Percentiles rank a stretch among this genome's conserved stretches.
These are phyloP conservation scores for Todiramphus saurophagus DNA, from an alignment of 2,113 vertebrate genomes.

Conservation along the genomic window DNA sequence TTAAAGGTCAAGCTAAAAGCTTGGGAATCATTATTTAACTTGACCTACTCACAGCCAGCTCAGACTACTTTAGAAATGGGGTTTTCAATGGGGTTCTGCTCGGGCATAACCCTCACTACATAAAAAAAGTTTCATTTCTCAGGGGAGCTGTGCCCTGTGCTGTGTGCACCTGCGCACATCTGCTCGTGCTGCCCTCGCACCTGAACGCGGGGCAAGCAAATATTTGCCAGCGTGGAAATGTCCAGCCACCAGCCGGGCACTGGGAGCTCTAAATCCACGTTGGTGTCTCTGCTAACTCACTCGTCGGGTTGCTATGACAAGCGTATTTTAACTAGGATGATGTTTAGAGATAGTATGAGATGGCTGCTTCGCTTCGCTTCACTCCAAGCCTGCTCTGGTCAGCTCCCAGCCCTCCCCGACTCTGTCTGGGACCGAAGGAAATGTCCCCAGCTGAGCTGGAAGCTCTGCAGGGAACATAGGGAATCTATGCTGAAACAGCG, in stretches of 20 bases:
- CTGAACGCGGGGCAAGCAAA: neutral
- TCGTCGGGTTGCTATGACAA: neutral
- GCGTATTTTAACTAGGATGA: neutral
- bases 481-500: neutral
- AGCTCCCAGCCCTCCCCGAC: neutral
- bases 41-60: neutral
- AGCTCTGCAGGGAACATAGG: neutral
- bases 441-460: neutral
- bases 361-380: neutral
- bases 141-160: accelerated
- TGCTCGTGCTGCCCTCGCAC: neutral
- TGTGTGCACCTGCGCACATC: accelerated
- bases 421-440: neutral
- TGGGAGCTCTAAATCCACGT: neutral
- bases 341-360: accelerated
- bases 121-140: accelerated
- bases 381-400: too few species aligned
- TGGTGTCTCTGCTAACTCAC: neutral
- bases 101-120: neutral
- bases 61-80: neutral
- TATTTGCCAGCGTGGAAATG: accelerated
- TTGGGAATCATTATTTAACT: too few species aligned
- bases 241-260: neutral
- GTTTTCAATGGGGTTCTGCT: neutral
- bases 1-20: neutral